Evolutionary conservation across 2,888 invertebrate genomes (phyloP).

Genomic region (Salticus scenicus): DNA sequence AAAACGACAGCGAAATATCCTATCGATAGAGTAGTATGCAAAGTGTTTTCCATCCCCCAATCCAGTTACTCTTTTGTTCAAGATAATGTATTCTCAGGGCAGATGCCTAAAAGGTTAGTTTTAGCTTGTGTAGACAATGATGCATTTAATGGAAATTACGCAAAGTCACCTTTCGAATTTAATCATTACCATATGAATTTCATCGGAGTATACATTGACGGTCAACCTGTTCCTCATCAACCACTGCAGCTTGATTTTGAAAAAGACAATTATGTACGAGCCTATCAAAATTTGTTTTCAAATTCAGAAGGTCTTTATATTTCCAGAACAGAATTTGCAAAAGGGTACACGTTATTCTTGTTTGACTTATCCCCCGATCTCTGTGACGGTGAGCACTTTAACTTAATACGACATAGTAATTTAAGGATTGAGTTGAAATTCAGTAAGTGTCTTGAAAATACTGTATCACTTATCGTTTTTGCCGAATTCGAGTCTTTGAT

Average conservation of each 20-base stretch:
- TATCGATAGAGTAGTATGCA: slow-evolving; percentile 7
- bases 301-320: slow-evolving; percentile 2
- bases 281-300: neutral
- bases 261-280: neutral
- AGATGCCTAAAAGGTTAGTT: neutral
- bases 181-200: slow-evolving; percentile 7
- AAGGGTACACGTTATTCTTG: neutral
- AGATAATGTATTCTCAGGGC: slow-evolving; percentile 11
- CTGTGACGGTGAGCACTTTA: neutral
- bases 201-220: too few relatives aligned
- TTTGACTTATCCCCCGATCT: slow-evolving; percentile 9
- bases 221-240: too few relatives aligned
- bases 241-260: neutral
- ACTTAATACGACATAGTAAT: slow-evolving; percentile 4
- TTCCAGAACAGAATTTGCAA: slow-evolving; percentile 3
- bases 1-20: slow-evolving; percentile 22
- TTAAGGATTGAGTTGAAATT: neutral
- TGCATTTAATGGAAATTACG: slow-evolving; percentile 14
- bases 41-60: neutral
- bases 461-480: neutral
- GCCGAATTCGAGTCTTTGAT: slow-evolving; percentile 12
- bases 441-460: neutral
- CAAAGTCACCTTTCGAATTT: slow-evolving; percentile 16
- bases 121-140: slow-evolving; percentile 21
- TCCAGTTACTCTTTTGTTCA: slow-evolving; percentile 4